These are phyloP conservation scores for Merluccius polli DNA, from an alignment of 2,797 vertebrate genomes.

Conservation along the genomic window DNA sequence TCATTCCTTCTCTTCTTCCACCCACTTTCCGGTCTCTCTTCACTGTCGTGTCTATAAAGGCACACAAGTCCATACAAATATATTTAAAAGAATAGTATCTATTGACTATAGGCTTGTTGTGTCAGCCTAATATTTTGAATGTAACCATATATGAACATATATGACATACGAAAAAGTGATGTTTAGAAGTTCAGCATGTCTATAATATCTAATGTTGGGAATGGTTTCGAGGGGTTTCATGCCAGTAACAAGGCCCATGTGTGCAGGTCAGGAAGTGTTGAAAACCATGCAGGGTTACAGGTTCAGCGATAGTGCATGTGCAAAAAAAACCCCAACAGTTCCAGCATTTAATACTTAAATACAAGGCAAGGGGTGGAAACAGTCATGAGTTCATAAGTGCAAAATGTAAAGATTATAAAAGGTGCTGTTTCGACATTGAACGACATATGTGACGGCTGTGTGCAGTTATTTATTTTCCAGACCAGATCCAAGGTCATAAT, in stretches of 20 bases:
- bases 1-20: neutral
- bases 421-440: neutral
- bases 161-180: neutral
- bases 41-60: neutral
- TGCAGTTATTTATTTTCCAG: conserved; percentile 30
- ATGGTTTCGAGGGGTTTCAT: neutral
- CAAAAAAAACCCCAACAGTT: neutral
- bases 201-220: neutral
- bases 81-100: neutral
- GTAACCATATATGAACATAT: neutral
- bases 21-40: neutral
- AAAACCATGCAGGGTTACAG: neutral
- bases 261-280: neutral
- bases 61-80: neutral
- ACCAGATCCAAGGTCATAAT: conserved; percentile 27
- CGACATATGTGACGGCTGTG: neutral
- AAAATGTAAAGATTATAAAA: neutral
- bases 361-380: neutral
- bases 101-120: neutral
- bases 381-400: neutral
- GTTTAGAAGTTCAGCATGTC: neutral
- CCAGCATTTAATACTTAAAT: neutral
- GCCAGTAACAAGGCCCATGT: neutral
- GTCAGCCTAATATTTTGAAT: neutral
- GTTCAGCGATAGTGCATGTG: neutral